Evolutionary conservation across 2,113 vertebrate genomes (phyloP), one percentile per base, ranked within the genome.

Genomic region (Morone saxatilis): DNA sequence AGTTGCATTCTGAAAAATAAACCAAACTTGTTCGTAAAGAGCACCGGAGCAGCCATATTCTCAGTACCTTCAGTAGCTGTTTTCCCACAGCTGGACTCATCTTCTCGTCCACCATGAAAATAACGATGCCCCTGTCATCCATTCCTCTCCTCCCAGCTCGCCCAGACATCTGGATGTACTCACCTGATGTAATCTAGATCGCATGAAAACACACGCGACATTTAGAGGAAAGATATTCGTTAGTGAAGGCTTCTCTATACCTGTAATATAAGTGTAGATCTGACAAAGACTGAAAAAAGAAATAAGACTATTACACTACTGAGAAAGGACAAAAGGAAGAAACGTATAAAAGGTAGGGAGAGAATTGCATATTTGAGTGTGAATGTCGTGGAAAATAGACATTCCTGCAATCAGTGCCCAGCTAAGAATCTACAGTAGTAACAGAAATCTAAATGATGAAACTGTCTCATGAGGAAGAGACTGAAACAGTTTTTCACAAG

Each of bases 101-200:
- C 92, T 99, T 99, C 90, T 99, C 98, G 86, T 99, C 98, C 76
- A 98, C 98, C 98, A 99, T 99, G 83, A 99, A 98, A 93, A 99
- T 99, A 31, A 99, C 98, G 68, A 99, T 99, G 45, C 98, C 98
- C 86, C 98, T 96, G 78, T 99, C 98, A 62, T 99, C 98, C 98
- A 99, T 99, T 71, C 98, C 98, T 94, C 98, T 96, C 76, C 98
- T 97, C 62, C 98, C 98, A 8, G 98, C 98, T 11, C 98, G 97
- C 36, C 98, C 98, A 20, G 98, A 99, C 98, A 99, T 99, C 93
- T 99, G 98, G 95, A 99, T 99, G 84, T 99, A 99, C 93, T 99
- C 98, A 69, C 98, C 98, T 51, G 98, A 99, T 9, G 97, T 97
- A 76, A 99, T 99, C 98, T 99, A 85, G 22, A 83, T 16, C 48